Percentiles rank a stretch among this genome's conserved stretches.
phyloP scores from a whole-genome alignment of 2,797 vertebrate species.

The Argyrosomus regius region DNA sequence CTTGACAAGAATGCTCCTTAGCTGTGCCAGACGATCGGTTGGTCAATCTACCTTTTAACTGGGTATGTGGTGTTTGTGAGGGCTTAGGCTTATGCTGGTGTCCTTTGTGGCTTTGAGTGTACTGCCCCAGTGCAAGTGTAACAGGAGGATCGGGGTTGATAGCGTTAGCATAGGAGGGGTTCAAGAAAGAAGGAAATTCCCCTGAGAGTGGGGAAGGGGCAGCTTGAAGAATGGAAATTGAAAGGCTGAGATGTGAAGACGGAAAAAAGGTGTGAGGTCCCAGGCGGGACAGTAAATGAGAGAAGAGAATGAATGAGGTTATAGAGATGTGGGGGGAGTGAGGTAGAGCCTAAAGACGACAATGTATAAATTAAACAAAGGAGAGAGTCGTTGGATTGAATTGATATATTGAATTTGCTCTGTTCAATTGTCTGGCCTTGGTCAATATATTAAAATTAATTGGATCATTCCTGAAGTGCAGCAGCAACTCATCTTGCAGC shows the following conservation, averaged over 20 bases:
- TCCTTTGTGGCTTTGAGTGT: slow-evolving; percentile 15
- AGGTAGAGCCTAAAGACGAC: slow-evolving; percentile 12
- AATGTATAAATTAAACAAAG: slow-evolving; percentile 43
- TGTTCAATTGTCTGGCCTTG: slow-evolving; percentile 37
- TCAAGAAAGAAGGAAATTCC: slow-evolving; percentile 27
- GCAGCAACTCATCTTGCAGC: slow-evolving; percentile 43
- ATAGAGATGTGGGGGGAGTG: neutral
- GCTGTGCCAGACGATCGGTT: slow-evolving; percentile 20
- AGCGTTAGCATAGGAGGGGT: slow-evolving; percentile 1
- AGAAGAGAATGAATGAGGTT: slow-evolving; percentile 28
- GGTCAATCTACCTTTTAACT: slow-evolving; percentile 45
- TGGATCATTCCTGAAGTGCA: slow-evolving; percentile 55
- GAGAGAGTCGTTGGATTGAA: slow-evolving; percentile 36
- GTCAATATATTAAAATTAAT: slow-evolving; percentile 61
- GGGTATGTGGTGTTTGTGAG: neutral
- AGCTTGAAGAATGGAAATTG: slow-evolving; percentile 24
- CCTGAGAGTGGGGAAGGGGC: neutral
- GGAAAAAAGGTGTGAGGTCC: slow-evolving; percentile 18
- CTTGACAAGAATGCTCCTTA: slow-evolving; percentile 46
- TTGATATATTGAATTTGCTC: slow-evolving; percentile 45
- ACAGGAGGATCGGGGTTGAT: slow-evolving; percentile 1
- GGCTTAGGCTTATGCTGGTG: neutral
- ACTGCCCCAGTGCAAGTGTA: neutral
- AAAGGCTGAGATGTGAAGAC: slow-evolving; percentile 27
- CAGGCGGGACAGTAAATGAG: slow-evolving; percentile 20